A percentile compares a stretch with the other conserved stretches of the same genome.
phyloP scores from a whole-genome alignment of 1,140 invertebrate genomes.

The Drosophila kikkawai region DNA sequence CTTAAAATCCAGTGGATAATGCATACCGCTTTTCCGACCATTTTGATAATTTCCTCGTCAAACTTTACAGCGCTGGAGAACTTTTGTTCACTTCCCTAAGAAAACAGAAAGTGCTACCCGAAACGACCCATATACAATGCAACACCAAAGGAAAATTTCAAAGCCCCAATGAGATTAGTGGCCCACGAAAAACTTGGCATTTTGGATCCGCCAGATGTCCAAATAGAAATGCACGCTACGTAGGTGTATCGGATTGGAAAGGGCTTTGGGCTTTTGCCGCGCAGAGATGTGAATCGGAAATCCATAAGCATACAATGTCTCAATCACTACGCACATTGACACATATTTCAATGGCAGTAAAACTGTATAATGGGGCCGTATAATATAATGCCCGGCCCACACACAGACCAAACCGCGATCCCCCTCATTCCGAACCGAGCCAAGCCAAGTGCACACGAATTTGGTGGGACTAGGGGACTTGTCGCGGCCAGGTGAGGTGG shows the following conservation, averaged over 20 bases:
- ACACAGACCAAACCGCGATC: conserved; percentile 26
- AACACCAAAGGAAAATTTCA: conserved; percentile 25
- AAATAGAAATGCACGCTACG: conserved; percentile 29
- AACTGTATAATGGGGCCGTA: conserved; percentile 63
- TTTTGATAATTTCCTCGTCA: conserved; percentile 17
- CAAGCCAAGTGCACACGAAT: conserved; percentile 46
- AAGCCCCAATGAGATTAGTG: conserved; percentile 46
- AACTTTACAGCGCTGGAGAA: conserved; percentile 29
- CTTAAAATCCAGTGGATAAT: not conserved
- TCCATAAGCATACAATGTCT: conserved; percentile 70
- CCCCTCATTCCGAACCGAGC: not conserved
- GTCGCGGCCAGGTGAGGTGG: conserved; percentile 4
- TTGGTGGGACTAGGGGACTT: conserved; percentile 42
- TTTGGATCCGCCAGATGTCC: conserved; percentile 43
- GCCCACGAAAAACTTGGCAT: conserved; percentile 40
- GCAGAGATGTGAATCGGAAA: conserved; percentile 53
- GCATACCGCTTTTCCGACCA: not conserved
- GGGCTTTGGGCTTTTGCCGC: conserved; percentile 39
- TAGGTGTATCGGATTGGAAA: conserved; percentile 64
- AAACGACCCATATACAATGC: conserved; percentile 39
- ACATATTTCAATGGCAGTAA: conserved; percentile 73
- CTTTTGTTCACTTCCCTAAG: conserved; percentile 20
- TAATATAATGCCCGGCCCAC: conserved; percentile 53
- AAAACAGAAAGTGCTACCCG: conserved; percentile 63
- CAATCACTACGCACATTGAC: conserved; percentile 69